These are phyloP conservation scores for Neodiprion virginianus DNA, from an alignment of 1,140 invertebrate genomes.

Conservation along the genomic window DNA sequence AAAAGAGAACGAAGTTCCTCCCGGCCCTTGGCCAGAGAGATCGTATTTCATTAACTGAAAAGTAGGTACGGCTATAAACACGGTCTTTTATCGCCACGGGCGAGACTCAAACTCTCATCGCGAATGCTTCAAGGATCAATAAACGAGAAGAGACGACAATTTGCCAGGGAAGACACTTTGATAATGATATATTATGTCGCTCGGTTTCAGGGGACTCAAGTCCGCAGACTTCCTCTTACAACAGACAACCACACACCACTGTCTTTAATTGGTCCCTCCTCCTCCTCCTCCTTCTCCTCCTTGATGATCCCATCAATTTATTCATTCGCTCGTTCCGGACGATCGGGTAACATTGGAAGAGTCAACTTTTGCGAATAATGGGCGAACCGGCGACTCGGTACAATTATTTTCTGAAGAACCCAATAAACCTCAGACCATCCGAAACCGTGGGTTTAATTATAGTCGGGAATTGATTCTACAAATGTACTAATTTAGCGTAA, in stretches of 20 bases:
- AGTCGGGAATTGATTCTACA: too few species aligned
- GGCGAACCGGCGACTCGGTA: too few species aligned
- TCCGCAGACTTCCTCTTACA: too few species aligned
- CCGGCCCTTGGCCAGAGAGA: conserved; percentile 23
- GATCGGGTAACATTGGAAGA: too few species aligned
- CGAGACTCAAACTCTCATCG: conserved; percentile 5
- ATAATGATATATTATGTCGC: neutral
- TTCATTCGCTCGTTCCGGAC: too few species aligned
- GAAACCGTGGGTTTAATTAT: too few species aligned
- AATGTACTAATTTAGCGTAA: too few species aligned
- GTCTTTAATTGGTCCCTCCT: neutral
- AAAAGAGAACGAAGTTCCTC: conserved; percentile 8
- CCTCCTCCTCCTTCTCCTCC: neutral
- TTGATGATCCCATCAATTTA: neutral
- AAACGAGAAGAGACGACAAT: neutral
- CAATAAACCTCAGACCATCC: too few species aligned
- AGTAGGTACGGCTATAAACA: conserved; percentile 27
- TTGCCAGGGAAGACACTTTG: neutral
- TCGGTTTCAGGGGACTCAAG: too few species aligned
- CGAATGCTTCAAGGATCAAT: neutral
- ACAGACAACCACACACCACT: too few species aligned
- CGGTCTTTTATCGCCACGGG: conserved; percentile 19
- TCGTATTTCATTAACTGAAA: conserved; percentile 32
- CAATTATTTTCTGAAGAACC: too few species aligned
- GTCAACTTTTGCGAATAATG: too few species aligned